Conservation (phyloP, 2,888 invertebrate species). For the Autographa gamma region DNA sequence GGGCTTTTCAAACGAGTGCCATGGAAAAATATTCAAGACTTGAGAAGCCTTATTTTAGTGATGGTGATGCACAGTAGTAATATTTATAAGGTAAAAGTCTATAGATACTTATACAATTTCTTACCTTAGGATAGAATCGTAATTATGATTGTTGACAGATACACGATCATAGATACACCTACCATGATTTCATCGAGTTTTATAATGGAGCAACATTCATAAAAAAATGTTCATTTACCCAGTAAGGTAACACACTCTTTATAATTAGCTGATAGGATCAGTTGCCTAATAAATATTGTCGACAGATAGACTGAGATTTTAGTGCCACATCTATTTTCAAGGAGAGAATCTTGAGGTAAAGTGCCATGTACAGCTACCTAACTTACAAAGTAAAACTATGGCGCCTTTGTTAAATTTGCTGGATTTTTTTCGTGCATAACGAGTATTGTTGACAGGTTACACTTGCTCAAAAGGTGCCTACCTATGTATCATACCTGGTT, state of each 20-base stretch:
- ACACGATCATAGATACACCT: neutral
- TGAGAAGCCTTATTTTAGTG: neutral
- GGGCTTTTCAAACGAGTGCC: neutral
- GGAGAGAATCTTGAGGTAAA: neutral
- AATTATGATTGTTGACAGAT: constrained; percentile 31
- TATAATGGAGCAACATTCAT: no score
- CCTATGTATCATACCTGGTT: neutral
- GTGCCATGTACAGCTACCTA: neutral
- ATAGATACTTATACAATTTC: neutral
- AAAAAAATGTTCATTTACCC: neutral
- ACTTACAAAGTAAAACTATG: neutral
- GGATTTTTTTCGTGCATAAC: constrained; percentile 8
- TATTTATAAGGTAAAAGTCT: neutral
- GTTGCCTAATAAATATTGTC: constrained; percentile 29
- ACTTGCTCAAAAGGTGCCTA: neutral
- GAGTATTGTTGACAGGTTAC: constrained; percentile 40
- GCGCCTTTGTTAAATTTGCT: neutral
- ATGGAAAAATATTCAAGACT: neutral
- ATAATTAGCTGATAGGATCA: neutral
- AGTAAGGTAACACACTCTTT: neutral
- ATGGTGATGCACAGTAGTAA: neutral
- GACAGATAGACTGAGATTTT: constrained; percentile 17
- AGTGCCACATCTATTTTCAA: neutral
- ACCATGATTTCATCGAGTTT: no score
- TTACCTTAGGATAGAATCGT: constrained; percentile 20